Evolutionary conservation across 2,113 vertebrate species (phyloP).

Genomic region (Hemicordylus capensis): DNA sequence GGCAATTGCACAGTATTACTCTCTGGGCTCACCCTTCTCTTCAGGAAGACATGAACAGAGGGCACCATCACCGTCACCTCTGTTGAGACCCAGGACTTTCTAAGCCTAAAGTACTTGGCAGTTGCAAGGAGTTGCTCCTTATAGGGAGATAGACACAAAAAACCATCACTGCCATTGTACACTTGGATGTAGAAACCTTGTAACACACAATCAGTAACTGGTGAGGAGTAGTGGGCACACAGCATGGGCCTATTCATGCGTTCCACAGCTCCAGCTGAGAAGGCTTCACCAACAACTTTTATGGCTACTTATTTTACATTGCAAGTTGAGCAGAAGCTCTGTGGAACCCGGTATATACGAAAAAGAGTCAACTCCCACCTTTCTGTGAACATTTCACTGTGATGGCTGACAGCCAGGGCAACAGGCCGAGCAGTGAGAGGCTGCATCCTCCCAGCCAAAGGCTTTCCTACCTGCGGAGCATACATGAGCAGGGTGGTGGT

Average conservation of each 20-base stretch:
- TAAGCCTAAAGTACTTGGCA: background rate
- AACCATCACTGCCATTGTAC: background rate
- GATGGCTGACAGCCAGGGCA: too few species aligned
- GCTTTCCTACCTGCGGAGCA: too few species aligned
- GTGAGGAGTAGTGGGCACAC: background rate
- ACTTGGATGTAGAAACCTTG: background rate
- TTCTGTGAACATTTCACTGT: too few species aligned
- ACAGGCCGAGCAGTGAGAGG: too few species aligned
- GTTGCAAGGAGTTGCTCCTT: background rate
- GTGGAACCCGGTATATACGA: background rate
- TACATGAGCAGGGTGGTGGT: too few species aligned
- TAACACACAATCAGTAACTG: background rate
- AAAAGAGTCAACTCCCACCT: too few species aligned
- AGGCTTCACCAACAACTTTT: background rate
- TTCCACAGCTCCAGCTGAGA: background rate
- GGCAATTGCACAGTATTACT: background rate
- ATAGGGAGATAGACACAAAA: too few species aligned
- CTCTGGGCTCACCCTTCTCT: background rate
- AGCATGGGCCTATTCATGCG: background rate
- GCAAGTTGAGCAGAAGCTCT: background rate
- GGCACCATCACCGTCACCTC: background rate
- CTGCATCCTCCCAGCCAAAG: too few species aligned
- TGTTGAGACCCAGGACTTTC: background rate
- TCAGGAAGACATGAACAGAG: background rate
- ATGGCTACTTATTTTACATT: background rate